Evolutionary conservation across 2,797 vertebrate genomes (phyloP).

Genomic region (Oreochromis mossambicus): DNA sequence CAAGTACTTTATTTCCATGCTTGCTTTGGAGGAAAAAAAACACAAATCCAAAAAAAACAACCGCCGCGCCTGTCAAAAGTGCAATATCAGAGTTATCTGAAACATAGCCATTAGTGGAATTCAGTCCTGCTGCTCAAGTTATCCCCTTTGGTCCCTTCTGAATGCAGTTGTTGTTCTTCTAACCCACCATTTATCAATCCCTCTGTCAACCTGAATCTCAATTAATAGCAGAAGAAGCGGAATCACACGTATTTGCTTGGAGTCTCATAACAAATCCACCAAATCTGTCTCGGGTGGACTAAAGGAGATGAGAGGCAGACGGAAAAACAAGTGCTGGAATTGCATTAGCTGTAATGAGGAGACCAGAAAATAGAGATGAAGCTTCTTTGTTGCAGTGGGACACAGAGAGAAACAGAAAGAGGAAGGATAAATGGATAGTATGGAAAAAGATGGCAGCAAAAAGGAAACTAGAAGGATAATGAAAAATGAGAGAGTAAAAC

Average conservation of each 20-base stretch:
- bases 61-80: background rate
- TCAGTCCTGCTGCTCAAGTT: slow-evolving; percentile 8
- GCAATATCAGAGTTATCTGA: slow-evolving; percentile 14
- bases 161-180: background rate
- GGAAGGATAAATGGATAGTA: background rate
- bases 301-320: background rate
- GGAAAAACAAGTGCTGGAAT: slow-evolving; percentile 7
- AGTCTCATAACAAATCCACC: slow-evolving; percentile 28
- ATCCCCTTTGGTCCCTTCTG: background rate
- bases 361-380: slow-evolving; percentile 34
- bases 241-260: slow-evolving; percentile 23
- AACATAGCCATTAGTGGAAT: slow-evolving; percentile 30
- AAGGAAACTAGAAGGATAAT: background rate
- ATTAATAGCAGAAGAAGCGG: slow-evolving; percentile 31
- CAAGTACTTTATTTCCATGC: background rate
- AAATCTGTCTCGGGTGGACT: slow-evolving; percentile 29
- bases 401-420: background rate
- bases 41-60: background rate
- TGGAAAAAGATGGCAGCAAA: background rate
- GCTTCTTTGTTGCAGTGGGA: background rate
- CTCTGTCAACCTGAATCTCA: slow-evolving; percentile 26
- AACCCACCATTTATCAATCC: background rate
- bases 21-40: background rate
- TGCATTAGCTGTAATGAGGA: slow-evolving; percentile 53
- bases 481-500: background rate